Base-by-base conservation (phyloP, 2,888 invertebrate species). In the Charanyca ferruginea region DNA sequence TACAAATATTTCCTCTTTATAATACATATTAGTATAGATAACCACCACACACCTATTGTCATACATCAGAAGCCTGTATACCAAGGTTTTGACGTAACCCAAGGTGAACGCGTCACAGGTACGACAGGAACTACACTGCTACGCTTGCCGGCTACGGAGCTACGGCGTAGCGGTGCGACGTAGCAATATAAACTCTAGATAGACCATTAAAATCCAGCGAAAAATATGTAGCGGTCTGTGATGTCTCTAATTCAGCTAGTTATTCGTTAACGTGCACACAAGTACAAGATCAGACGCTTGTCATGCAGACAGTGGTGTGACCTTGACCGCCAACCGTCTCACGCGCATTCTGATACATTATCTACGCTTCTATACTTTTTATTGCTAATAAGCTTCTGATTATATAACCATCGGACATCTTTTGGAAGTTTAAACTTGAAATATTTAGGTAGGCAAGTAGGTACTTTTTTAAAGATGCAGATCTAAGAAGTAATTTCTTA, bases 291-390 rank as follows among this genome's bases (percentile, higher is more conserved):
- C 45, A 47, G 52, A 61, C 44, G 61, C 53, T 73, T 73, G 44
- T 42, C 61, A 73, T 73, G 72, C 72, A 73, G 73, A 73, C 73
- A 48, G 66, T 45, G 53, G 32, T 45, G 44, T 41, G 73, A 61
- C 72, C 74, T 68, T 73, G 73, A 68, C 61, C 74, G 58, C 51
- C 32, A 68, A 59, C 74, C 73, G 73, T 63, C 74, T 59, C 49
- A 23, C 54, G 42, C 58, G 25, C 35, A 52, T 67, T 61, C 44
- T 28, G 35, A 59, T 35, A 64, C 42, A 35, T 54, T 51, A 73
- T 47, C 7, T 58, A 45, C 38, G 57, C 28, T 70, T 48, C 47
- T 44, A 23, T 53, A 44, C 11, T 32, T 53, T 38, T 69, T 51
- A 49, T 62, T 25, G 20, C 44, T 55, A 16, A 44, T 45, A 45